A percentile compares a stretch with the other conserved stretches of the same genome.
phyloP scores from a whole-genome alignment of 2,797 vertebrate genomes.

The Cichlasoma orientale region DNA sequence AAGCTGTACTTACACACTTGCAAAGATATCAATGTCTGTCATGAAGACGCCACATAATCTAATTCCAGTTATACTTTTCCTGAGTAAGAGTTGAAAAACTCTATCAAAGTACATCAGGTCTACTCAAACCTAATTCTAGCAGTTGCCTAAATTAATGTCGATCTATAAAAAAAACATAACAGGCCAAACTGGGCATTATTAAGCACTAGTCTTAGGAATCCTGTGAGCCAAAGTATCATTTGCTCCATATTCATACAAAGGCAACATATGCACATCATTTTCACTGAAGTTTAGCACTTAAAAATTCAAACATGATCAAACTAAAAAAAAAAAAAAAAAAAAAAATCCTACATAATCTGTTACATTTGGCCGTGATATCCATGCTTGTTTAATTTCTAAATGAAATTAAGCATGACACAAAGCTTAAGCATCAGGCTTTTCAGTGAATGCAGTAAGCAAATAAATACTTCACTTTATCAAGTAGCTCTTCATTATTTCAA shows the following conservation, averaged over 20 bases:
- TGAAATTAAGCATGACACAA: slow-evolving; percentile 25
- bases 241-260: slow-evolving; percentile 4
- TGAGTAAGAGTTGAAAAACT: slow-evolving; percentile 51
- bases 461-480: slow-evolving; percentile 50
- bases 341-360: slow-evolving; percentile 15
- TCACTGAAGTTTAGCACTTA: slow-evolving; percentile 31
- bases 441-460: slow-evolving; percentile 31
- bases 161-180: not conserved
- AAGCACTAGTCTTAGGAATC: not conserved
- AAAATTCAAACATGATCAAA: slow-evolving; percentile 28
- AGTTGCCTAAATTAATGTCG: not conserved
- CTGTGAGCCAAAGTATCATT: slow-evolving; percentile 6
- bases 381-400: slow-evolving; percentile 31
- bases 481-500: slow-evolving; percentile 45
- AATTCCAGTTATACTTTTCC: slow-evolving; percentile 43
- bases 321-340: not conserved
- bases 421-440: slow-evolving; percentile 33
- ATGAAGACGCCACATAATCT: slow-evolving; percentile 14
- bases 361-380: slow-evolving; percentile 8
- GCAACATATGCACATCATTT: slow-evolving; percentile 17
- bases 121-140: not conserved
- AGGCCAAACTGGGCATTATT: not conserved
- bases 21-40: not conserved
- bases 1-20: slow-evolving; percentile 4
- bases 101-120: slow-evolving; percentile 16